Evolutionary conservation across 2,113 vertebrate genomes (phyloP).

Genomic region (Polypterus bichir): DNA sequence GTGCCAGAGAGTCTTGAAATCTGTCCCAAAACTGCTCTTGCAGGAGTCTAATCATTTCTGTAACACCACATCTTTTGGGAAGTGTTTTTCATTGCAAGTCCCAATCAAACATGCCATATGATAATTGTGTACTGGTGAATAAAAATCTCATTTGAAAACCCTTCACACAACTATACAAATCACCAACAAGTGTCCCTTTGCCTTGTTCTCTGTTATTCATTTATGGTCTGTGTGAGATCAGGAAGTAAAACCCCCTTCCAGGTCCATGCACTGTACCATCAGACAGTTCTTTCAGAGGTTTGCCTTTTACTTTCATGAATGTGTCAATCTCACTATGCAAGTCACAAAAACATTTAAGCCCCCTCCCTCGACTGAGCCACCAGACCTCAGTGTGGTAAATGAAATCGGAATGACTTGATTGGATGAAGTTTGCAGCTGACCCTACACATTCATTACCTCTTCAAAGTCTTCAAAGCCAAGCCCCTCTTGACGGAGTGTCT

Average conservation of each 20-base stretch:
- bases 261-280: background rate
- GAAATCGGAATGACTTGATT: slow-evolving; percentile 8
- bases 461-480: slow-evolving; percentile 11
- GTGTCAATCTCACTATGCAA: slow-evolving; percentile 9
- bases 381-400: slow-evolving; percentile 5
- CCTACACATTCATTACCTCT: slow-evolving; percentile 9
- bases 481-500: slow-evolving; percentile 11
- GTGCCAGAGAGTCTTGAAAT: no score
- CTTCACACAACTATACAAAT: slow-evolving; percentile 13
- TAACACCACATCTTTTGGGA: no score
- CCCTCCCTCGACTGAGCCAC: slow-evolving; percentile 12
- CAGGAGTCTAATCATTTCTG: no score
- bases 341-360: slow-evolving; percentile 19
- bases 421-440: slow-evolving; percentile 10
- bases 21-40: no score
- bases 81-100: no score
- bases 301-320: slow-evolving; percentile 18
- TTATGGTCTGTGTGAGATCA: slow-evolving; percentile 14
- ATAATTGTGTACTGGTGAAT: slow-evolving; percentile 15
- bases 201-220: slow-evolving; percentile 12
- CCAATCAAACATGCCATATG: no score
- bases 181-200: slow-evolving; percentile 16
- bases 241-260: slow-evolving; percentile 17
- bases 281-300: background rate
- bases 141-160: slow-evolving; percentile 7